Base-by-base conservation (phyloP, 2,113 vertebrate species). In the Clarias macrocephalus region DNA sequence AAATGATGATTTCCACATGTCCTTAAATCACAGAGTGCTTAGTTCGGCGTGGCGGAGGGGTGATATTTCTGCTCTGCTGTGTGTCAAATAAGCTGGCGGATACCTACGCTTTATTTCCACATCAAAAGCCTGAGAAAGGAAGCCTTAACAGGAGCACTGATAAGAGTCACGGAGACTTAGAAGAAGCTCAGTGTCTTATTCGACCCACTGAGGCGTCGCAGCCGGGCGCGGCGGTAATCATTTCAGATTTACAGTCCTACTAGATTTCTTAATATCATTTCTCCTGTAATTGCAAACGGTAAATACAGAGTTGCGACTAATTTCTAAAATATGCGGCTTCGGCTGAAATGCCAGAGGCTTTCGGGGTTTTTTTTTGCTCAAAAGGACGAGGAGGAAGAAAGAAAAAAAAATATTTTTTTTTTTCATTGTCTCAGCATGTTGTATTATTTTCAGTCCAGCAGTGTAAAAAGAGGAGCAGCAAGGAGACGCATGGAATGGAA, bases 161-260 rank as follows among this genome's bases (percentile, higher is more conserved):
- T 87, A 86, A 56, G 52, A 82, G 77, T 87, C 88, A 57, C 59
- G 77, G 87, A 13, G 86, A 89, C 77, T 87, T 89, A 85, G 65
- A 80, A 59, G 80, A 75, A 65, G 77, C 57, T 87, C 57, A 33
- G 57, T 80, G 80, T 84, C 85, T 89, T 59, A 75, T 80, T 89
- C 82, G 54, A 85, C 28, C 70, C 37, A 82, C 48, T 79, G 88
- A 87, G 85, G 79, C 63, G 12, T 52, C 83, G 54, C 13, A 56
- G 37, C 59, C 37, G 72, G 70, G 21, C 48, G 66, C 7, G n/a
- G 21, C 66, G 37, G 42, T 42, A 83, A 37, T 76, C 10, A 37
- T 63, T 75, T 75, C 25, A 63, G 37, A 62, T n/a, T 56, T 82
- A 60, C 65, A 82, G 21, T 56, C n/a, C 48, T 57, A n/a, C 62